phyloP scores from a whole-genome alignment of 92 coral and sea anemone genomes.

The Parazoanthus swiftii region DNA sequence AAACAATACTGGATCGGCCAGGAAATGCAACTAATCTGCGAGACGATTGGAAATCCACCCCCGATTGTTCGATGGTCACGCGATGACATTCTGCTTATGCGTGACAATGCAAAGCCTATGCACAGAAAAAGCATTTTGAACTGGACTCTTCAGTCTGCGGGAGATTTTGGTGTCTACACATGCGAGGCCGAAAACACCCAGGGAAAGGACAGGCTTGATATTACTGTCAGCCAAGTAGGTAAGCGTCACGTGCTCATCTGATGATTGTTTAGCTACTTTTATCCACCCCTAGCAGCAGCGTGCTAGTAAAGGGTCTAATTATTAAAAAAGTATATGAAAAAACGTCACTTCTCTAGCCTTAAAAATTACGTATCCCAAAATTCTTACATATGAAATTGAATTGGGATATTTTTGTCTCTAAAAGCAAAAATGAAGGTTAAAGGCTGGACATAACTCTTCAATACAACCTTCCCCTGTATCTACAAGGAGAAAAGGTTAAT shows the following conservation, averaged over 20 bases:
- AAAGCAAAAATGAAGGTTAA: too few relatives aligned
- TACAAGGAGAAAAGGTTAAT: too few relatives aligned
- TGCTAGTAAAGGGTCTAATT: too few relatives aligned
- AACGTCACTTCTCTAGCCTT: too few relatives aligned
- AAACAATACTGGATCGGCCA: background rate
- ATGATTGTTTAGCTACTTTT: too few relatives aligned
- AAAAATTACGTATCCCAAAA: too few relatives aligned
- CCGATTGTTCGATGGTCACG: background rate
- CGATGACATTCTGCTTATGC: background rate
- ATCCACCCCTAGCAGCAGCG: too few relatives aligned
- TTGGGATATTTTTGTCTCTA: too few relatives aligned
- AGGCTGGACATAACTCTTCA: too few relatives aligned
- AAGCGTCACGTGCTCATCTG: background rate
- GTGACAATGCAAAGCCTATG: background rate
- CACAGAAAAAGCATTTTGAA: background rate
- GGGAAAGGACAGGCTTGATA: background rate
- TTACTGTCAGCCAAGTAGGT: background rate
- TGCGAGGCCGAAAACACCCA: background rate
- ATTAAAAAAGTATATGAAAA: too few relatives aligned
- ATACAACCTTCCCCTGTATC: too few relatives aligned
- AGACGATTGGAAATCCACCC: conserved; percentile 4
- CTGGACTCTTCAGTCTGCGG: background rate
- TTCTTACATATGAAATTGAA: too few relatives aligned
- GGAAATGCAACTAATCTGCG: background rate
- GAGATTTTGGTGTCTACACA: background rate